Evolutionary conservation across 2,113 vertebrate genomes (phyloP).

Genomic region (Larimichthys polyactis): DNA sequence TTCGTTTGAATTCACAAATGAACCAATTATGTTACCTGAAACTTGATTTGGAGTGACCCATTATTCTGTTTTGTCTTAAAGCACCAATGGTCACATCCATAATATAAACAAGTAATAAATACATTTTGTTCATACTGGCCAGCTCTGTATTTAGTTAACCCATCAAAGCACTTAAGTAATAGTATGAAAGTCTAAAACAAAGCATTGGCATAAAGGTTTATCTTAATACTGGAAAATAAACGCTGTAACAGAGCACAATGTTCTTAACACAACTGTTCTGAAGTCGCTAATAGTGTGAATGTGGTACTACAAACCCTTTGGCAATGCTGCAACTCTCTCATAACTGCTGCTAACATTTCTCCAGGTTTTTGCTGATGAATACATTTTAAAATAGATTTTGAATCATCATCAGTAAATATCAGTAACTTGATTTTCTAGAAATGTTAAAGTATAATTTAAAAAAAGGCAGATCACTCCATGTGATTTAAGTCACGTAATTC

Average conservation of each 20-base stretch:
- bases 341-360: slow-evolving; percentile 6
- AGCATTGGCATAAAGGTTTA: too few relatives aligned
- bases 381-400: neutral
- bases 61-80: neutral
- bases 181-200: neutral
- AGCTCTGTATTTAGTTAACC: neutral
- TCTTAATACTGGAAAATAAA: too few relatives aligned
- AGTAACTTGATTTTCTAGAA: slow-evolving; percentile 10
- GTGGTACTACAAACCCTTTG: neutral
- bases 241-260: too few relatives aligned
- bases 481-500: slow-evolving; percentile 18
- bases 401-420: neutral
- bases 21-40: too few relatives aligned
- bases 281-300: slow-evolving; percentile 19
- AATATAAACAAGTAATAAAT: neutral
- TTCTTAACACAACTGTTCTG: too few relatives aligned
- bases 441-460: neutral
- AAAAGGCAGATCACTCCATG: slow-evolving; percentile 26
- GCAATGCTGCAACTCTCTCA: neutral
- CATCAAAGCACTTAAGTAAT: neutral
- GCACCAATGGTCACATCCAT: neutral
- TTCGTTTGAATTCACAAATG: too few relatives aligned
- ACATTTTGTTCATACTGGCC: neutral
- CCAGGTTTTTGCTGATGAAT: neutral
- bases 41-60: too few relatives aligned